Conservation (phyloP, 2,888 invertebrate genomes). For the Germaria angustata region DNA sequence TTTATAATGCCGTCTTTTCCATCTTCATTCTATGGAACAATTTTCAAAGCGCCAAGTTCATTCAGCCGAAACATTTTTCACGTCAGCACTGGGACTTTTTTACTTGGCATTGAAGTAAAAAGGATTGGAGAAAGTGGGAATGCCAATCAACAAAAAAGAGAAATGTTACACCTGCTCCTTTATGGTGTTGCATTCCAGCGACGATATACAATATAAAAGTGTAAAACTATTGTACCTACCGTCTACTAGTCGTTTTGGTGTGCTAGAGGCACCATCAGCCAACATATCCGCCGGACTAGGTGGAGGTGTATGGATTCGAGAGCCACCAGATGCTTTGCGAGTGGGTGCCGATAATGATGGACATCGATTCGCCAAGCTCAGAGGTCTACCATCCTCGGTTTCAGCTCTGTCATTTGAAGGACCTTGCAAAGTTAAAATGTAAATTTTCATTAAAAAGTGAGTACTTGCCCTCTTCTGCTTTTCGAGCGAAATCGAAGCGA, state of each 20-base stretch:
- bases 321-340: conserved; percentile 79
- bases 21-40: no score
- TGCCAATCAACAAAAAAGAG: no score
- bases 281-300: conserved; percentile 87
- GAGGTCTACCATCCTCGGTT: conserved; percentile 87
- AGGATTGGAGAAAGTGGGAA: no score
- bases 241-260: conserved; percentile 86
- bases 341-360: conserved; percentile 87
- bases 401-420: conserved; percentile 85
- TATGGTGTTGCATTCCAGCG: no score
- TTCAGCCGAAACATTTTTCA: no score
- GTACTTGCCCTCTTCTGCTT: neutral
- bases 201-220: no score
- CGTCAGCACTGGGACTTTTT: no score
- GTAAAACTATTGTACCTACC: conserved; percentile 78
- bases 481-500: neutral
- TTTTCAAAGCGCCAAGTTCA: no score
- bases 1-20: no score
- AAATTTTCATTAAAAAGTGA: neutral
- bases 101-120: no score
- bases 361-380: conserved; percentile 86
- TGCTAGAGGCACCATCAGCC: conserved; percentile 91
- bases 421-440: conserved; percentile 77
- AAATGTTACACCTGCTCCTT: no score
- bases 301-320: conserved; percentile 87